A percentile compares a stretch with the other conserved stretches of the same genome.
These are phyloP conservation scores for Nomada hirtipes DNA, from an alignment of 2,888 invertebrate species.

Conservation along the genomic window DNA sequence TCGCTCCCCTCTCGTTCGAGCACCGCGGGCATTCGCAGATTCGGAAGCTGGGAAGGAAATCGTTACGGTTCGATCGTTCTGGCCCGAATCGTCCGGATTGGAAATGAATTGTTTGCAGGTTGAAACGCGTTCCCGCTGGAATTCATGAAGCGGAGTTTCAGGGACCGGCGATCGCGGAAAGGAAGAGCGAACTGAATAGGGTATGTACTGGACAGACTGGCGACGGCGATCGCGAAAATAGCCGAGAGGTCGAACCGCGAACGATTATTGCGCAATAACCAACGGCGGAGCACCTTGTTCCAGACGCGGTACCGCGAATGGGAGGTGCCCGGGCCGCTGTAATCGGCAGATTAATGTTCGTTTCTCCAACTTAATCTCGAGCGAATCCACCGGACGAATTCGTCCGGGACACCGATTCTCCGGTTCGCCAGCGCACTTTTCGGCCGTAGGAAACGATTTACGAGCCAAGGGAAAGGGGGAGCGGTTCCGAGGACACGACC, in stretches of 20 bases:
- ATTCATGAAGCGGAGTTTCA: constrained; percentile 6
- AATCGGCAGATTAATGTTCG: constrained; percentile 83
- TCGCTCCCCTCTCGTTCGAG: too few relatives aligned
- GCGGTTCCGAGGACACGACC: background rate
- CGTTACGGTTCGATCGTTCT: too few relatives aligned
- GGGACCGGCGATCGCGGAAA: constrained; percentile 15
- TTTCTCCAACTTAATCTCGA: constrained; percentile 73
- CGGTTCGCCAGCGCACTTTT: constrained; percentile 36
- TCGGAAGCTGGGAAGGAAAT: too few relatives aligned
- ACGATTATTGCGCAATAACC: constrained; percentile 80
- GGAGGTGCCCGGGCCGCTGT: constrained; percentile 82
- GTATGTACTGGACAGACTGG: background rate
- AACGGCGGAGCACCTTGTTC: constrained; percentile 79
- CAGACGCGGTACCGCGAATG: constrained; percentile 79
- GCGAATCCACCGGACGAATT: constrained; percentile 68
- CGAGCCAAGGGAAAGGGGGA: constrained; percentile 2
- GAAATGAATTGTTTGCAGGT: too few relatives aligned
- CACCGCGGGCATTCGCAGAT: too few relatives aligned
- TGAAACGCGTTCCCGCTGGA: background rate
- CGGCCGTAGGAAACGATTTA: constrained; percentile 33
- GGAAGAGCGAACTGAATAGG: background rate
- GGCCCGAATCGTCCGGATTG: too few relatives aligned
- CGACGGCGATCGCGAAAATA: constrained; percentile 35
- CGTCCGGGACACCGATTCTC: constrained; percentile 27
- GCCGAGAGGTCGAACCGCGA: constrained; percentile 63